Percentiles rank a stretch among this genome's conserved stretches.
phyloP scores from a whole-genome alignment of 2,797 vertebrate species.

The Syngnathus acus region DNA sequence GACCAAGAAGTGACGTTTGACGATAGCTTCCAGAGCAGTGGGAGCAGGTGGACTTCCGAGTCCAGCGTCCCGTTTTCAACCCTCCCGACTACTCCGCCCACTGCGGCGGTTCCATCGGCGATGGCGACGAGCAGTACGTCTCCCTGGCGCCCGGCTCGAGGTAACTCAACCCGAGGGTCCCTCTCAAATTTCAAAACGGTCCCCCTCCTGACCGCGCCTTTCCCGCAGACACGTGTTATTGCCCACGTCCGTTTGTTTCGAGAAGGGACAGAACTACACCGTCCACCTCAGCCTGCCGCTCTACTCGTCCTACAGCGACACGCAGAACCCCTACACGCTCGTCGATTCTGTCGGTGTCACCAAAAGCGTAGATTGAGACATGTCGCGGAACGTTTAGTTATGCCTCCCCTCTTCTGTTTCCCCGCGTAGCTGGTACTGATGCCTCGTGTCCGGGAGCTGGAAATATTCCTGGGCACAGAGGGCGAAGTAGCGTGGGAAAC shows the following conservation, averaged over 20 bases:
- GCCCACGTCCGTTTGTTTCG: conserved; percentile 79
- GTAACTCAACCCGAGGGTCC: conserved; percentile 47
- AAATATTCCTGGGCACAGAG: conserved; percentile 80
- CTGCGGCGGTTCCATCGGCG: conserved; percentile 77
- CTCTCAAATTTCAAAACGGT: no score
- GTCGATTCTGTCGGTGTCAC: conserved; percentile 85
- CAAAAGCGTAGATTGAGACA: no score
- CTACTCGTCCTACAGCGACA: conserved; percentile 69
- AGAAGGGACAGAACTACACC: conserved; percentile 87
- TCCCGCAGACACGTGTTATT: conserved; percentile 79
- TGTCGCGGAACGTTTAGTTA: neutral
- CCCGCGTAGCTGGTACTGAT: conserved; percentile 82
- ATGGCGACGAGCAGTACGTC: conserved; percentile 79
- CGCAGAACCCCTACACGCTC: conserved; percentile 82
- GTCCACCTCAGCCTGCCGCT: conserved; percentile 77
- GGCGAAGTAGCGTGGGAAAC: conserved; percentile 85
- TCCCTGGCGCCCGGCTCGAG: conserved; percentile 87
- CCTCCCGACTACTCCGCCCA: conserved; percentile 59
- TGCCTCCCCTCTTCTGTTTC: no score
- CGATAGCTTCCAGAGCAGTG: conserved; percentile 85
- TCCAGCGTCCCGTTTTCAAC: conserved; percentile 74
- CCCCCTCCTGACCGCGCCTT: neutral
- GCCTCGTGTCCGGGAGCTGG: conserved; percentile 83
- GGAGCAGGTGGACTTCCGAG: conserved; percentile 79
- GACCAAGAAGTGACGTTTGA: neutral